A percentile compares a stretch with the other conserved stretches of the same genome.
These are phyloP conservation scores for Lamprologus tigripictilis DNA, from an alignment of 2,113 vertebrate genomes.

Conservation along the genomic window DNA sequence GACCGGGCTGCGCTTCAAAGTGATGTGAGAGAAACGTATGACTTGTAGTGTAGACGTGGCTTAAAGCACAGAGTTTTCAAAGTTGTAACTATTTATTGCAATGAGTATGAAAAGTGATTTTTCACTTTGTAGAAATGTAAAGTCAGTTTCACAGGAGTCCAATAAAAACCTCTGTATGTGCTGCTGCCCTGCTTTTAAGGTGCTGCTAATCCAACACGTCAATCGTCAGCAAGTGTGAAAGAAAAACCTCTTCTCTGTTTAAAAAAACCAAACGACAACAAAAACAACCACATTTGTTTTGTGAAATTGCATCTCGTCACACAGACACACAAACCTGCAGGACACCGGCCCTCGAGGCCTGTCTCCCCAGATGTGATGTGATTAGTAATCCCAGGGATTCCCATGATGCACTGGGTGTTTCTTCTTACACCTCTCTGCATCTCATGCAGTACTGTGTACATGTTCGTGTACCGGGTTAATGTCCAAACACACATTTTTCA, in stretches of 20 bases:
- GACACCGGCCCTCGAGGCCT: not conserved
- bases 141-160: not conserved
- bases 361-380: no score
- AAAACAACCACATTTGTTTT: not conserved
- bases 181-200: not conserved
- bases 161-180: not conserved
- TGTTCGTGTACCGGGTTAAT: not conserved
- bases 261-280: not conserved
- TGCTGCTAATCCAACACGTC: not conserved
- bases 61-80: not conserved
- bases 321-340: not conserved
- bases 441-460: not conserved
- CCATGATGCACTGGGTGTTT: not conserved
- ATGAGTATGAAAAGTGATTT: not conserved
- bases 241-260: not conserved
- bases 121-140: not conserved
- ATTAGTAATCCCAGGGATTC: no score
- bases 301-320: not conserved
- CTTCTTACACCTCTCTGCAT: not conserved
- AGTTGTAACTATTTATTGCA: not conserved
- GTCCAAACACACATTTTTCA: not conserved
- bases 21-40: not conserved
- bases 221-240: not conserved
- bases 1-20: not conserved
- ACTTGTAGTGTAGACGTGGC: not conserved